These are phyloP conservation scores for Synergus umbraculus DNA, from an alignment of 2,888 invertebrate genomes.

Conservation along the genomic window DNA sequence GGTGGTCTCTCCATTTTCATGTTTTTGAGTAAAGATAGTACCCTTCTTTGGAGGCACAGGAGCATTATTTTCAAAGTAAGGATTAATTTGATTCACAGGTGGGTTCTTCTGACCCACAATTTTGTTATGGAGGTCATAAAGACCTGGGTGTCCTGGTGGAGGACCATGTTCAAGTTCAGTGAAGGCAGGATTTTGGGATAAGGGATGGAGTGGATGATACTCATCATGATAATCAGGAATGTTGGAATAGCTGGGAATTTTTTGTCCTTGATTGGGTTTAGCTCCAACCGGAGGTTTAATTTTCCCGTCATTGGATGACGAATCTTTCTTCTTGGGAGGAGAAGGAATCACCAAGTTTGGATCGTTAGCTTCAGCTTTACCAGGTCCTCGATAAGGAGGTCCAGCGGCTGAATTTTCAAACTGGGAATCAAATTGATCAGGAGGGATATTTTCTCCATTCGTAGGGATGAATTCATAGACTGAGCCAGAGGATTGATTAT, in stretches of 20 bases:
- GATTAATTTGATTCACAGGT: constrained; percentile 58
- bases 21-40: constrained; percentile 67
- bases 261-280: constrained; percentile 59
- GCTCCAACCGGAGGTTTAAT: constrained; percentile 50
- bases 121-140: constrained; percentile 71
- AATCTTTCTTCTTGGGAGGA: constrained; percentile 63
- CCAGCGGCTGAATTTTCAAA: constrained; percentile 65
- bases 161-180: constrained; percentile 67
- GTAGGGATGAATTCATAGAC: constrained; percentile 61
- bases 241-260: neutral
- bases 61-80: constrained; percentile 59
- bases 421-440: constrained; percentile 60
- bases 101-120: constrained; percentile 64
- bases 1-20: constrained; percentile 72
- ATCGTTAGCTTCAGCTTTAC: constrained; percentile 61
- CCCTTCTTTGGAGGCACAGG: constrained; percentile 66
- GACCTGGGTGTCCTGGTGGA: constrained; percentile 65
- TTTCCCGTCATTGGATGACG: constrained; percentile 52
- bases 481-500: constrained; percentile 54
- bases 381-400: constrained; percentile 64
- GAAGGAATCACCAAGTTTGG: constrained; percentile 65
- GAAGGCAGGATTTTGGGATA: constrained; percentile 69
- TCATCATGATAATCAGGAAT: constrained; percentile 46
- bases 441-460: constrained; percentile 66
- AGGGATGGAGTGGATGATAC: constrained; percentile 67